phyloP scores from a whole-genome alignment of 1,140 invertebrate species.

The Saccostrea cuccullata region DNA sequence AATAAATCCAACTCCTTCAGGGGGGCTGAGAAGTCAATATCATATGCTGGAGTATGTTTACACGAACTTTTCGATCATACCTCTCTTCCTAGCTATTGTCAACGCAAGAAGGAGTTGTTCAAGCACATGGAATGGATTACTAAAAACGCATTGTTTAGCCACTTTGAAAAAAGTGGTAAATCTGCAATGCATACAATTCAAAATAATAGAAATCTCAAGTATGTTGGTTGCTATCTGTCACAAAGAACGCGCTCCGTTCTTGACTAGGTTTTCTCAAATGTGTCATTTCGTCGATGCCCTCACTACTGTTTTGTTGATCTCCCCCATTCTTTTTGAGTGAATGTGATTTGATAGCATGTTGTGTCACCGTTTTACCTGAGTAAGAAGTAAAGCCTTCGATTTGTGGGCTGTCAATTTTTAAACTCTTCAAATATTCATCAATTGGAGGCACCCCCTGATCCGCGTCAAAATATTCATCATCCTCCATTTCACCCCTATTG shows the following conservation, averaged over 20 bases:
- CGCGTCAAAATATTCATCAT: not conserved
- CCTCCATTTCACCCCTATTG: not conserved
- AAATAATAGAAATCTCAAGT: not conserved
- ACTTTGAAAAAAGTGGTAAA: not conserved
- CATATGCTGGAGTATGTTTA: not conserved
- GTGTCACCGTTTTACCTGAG: not conserved
- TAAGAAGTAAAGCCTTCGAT: not conserved
- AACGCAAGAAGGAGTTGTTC: not conserved
- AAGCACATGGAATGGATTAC: not conserved
- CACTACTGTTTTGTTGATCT: not conserved
- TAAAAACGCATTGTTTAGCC: not conserved
- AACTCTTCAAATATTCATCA: conserved; percentile 13
- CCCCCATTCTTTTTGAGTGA: not conserved
- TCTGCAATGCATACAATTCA: not conserved
- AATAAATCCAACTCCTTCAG: not conserved
- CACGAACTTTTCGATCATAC: not conserved
- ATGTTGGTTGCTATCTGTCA: not conserved
- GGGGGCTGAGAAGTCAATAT: not conserved
- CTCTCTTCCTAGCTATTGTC: not conserved
- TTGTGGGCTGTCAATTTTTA: conserved; percentile 4
- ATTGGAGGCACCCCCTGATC: not conserved
- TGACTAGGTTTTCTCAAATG: not conserved
- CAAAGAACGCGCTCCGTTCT: not conserved
- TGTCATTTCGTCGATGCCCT: not conserved
- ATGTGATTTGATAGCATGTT: not conserved